Percentiles rank a stretch among this genome's conserved stretches.
phyloP scores from a whole-genome alignment of 1,140 invertebrate genomes.

The Drosophila bipectinata region DNA sequence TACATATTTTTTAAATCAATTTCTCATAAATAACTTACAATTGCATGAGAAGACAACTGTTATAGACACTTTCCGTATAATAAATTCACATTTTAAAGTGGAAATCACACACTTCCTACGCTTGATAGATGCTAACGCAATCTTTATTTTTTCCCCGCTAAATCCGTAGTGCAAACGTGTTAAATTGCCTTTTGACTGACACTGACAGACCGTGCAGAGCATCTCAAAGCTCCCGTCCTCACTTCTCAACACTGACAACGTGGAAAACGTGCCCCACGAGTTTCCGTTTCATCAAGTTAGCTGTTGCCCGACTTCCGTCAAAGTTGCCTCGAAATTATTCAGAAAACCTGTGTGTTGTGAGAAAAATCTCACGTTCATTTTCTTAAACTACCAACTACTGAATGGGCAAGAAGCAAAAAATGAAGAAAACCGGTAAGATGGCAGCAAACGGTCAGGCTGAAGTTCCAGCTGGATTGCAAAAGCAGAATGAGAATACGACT shows the following conservation, averaged over 20 bases:
- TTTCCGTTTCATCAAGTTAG: not conserved
- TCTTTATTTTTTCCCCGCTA: too few relatives aligned
- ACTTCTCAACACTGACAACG: not conserved
- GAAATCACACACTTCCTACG: too few relatives aligned
- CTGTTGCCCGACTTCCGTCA: not conserved
- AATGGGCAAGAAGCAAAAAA: constrained; percentile 65
- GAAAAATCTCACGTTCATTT: not conserved
- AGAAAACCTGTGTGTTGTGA: not conserved
- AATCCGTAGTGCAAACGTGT: too few relatives aligned
- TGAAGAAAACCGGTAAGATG: constrained; percentile 30
- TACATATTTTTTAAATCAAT: not conserved
- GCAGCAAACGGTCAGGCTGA: not conserved
- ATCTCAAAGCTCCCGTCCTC: not conserved
- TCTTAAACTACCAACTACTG: constrained; percentile 1
- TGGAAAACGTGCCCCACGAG: not conserved
- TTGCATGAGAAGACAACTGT: too few relatives aligned
- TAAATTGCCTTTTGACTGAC: not conserved
- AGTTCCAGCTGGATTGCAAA: not conserved
- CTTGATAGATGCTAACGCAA: too few relatives aligned
- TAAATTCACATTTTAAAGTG: too few relatives aligned
- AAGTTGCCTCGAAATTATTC: constrained; percentile 5
- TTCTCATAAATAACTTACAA: too few relatives aligned
- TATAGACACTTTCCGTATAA: too few relatives aligned
- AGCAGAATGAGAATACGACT: not conserved
- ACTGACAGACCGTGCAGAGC: not conserved